Base-by-base conservation (phyloP, 2,113 vertebrate species). In the Gobius niger region DNA sequence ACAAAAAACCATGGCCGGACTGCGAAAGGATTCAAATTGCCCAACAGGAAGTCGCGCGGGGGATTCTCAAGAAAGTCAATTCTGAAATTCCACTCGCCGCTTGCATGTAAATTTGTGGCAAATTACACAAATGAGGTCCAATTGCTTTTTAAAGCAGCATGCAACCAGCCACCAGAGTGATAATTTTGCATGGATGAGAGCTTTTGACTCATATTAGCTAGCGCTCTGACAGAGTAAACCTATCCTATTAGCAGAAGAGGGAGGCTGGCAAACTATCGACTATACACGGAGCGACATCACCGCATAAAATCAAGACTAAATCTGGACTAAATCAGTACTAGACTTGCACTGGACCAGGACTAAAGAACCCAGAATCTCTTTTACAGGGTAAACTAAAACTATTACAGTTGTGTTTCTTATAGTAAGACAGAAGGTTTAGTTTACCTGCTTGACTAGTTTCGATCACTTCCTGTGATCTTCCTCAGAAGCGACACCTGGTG, bases 251-350 rank as follows among this genome's bases (percentile, higher is more conserved):
- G 84, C 76, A 7, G 61, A 83, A 34, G 6, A 66, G 76, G 72
- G 78, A 82, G 76, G 80, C 76, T 85, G 83, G 78, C 81, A 80
- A 78, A 85, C 76, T 79, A 78, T 73, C 66, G 76, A 67, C 84
- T 63, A 40, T 40, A 63, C 34, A 10, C 72, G 57, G 79, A 84
- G 83, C 77, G 72, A 19, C 24, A 34, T 34, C 24, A 34, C 24
- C 24, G 5, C 24, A 34, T 34, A 34, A 4, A 34, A 34, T 34
- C 24, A 24, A 1, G 24, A 3, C 24, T 4, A 34, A 34, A 2
- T 34, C 24, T 34, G 24, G 24, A 34, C 24, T 34, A 34, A 34
- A 34, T 34, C 24, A 34, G 24, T 4, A 4, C 24, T 34, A 34
- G 24, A 34, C 24, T 34, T 34, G 24, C 5, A 34, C 24, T 34